Percentiles rank a stretch among this genome's conserved stretches.
Evolutionary conservation across 2,113 vertebrate genomes (phyloP).

Genomic region (Salminus brasiliensis): DNA sequence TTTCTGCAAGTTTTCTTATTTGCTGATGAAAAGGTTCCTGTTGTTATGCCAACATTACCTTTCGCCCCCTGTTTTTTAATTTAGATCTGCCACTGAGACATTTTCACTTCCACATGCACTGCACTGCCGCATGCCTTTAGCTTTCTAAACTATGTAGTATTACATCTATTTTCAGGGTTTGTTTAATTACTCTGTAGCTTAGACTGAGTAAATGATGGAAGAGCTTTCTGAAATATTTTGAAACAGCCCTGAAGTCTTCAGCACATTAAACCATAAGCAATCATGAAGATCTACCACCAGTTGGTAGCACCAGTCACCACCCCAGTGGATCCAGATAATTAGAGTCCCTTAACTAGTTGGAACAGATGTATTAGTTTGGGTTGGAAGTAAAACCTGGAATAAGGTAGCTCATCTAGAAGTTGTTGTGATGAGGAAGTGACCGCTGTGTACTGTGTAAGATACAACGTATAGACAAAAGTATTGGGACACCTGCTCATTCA

Average conservation of each 20-base stretch:
- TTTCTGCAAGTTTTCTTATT: neutral
- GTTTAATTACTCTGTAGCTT: slow-evolving; percentile 4
- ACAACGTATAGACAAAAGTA: too few species aligned
- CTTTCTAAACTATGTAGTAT: neutral
- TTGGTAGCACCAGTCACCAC: too few species aligned
- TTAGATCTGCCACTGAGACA: slow-evolving; percentile 12
- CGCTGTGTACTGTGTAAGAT: too few species aligned
- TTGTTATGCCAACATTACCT: slow-evolving; percentile 3
- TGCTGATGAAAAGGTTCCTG: neutral
- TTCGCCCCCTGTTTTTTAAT: slow-evolving; percentile 25
- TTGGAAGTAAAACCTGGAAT: too few species aligned
- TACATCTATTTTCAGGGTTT: slow-evolving; percentile 2
- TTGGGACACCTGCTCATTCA: too few species aligned
- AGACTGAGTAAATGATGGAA: slow-evolving; percentile 7
- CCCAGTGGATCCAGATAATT: too few species aligned
- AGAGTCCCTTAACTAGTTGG: too few species aligned
- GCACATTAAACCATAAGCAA: neutral
- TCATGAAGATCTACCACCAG: too few species aligned
- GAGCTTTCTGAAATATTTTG: neutral
- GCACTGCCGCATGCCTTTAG: neutral
- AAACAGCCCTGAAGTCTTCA: neutral
- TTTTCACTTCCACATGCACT: slow-evolving; percentile 1
- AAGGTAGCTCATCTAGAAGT: too few species aligned
- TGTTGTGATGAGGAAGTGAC: too few species aligned
- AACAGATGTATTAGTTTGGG: too few species aligned